Evolutionary conservation across 2,797 vertebrate species (phyloP).

Genomic region (Muscicapa striata): DNA sequence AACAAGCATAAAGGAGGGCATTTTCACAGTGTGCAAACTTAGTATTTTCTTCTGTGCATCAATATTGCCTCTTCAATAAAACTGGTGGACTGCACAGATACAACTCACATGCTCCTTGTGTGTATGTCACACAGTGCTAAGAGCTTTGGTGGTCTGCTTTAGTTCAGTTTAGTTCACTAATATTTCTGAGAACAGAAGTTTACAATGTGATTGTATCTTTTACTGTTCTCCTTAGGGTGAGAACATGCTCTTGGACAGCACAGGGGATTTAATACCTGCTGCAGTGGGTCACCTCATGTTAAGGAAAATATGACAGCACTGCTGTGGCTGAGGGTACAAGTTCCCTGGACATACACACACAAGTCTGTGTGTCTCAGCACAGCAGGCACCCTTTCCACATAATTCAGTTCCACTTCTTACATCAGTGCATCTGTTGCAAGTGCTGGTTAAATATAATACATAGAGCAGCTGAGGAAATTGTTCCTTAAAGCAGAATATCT

Average conservation of each 20-base stretch:
- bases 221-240: background rate
- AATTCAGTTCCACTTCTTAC: background rate
- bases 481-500: background rate
- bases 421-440: background rate
- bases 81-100: background rate
- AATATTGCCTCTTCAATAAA: background rate
- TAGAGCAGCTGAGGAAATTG: background rate
- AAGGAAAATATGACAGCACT: background rate
- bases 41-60: background rate
- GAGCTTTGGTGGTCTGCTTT: background rate
- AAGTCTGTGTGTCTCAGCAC: background rate
- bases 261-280: background rate
- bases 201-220: background rate
- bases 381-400: background rate
- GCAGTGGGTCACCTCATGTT: background rate
- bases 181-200: background rate
- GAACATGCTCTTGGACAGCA: background rate
- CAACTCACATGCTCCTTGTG: background rate
- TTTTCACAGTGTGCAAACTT: background rate
- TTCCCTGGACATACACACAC: background rate
- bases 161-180: background rate
- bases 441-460: background rate
- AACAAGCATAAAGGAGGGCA: background rate
- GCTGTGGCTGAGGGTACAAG: background rate
- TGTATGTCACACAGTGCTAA: background rate